Evolutionary conservation across 2,888 invertebrate species (phyloP).

Genomic region (Petrophora chlorosata): DNA sequence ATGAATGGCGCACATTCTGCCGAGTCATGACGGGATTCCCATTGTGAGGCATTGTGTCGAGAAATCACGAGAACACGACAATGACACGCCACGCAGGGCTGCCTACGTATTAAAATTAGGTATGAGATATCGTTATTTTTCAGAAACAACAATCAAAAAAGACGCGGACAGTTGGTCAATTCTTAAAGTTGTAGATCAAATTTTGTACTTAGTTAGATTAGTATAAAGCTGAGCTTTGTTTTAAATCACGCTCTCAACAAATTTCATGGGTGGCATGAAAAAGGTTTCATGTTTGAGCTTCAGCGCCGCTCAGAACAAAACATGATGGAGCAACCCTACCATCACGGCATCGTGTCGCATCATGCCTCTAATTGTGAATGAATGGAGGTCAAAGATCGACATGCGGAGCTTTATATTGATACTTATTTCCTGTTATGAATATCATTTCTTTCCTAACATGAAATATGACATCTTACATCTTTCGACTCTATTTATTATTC

Average conservation of each 20-base stretch:
- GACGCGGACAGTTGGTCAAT: too few relatives aligned
- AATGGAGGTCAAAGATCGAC: conserved; percentile 78
- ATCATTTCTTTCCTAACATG: conserved; percentile 42
- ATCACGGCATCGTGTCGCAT: conserved; percentile 53
- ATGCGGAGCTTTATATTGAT: conserved; percentile 55
- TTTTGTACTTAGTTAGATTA: too few relatives aligned
- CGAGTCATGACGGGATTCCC: conserved; percentile 76
- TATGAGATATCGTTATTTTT: too few relatives aligned
- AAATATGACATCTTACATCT: conserved; percentile 39
- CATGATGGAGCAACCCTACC: conserved; percentile 11
- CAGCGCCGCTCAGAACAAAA: neutral
- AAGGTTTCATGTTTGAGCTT: too few relatives aligned
- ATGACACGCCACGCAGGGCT: conserved; percentile 49
- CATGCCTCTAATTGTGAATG: conserved; percentile 80
- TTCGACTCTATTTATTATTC: conserved; percentile 23
- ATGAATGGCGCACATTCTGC: conserved; percentile 76
- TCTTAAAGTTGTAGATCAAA: too few relatives aligned
- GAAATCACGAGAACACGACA: conserved; percentile 69
- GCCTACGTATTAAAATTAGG: too few relatives aligned
- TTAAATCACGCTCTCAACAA: too few relatives aligned
- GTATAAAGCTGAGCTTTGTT: too few relatives aligned
- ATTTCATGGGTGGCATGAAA: too few relatives aligned
- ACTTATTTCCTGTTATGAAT: conserved; percentile 69
- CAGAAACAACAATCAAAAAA: neutral
- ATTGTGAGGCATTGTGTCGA: conserved; percentile 81